Conservation (phyloP, 2,888 invertebrate species). For the Lysandra bellargus region DNA sequence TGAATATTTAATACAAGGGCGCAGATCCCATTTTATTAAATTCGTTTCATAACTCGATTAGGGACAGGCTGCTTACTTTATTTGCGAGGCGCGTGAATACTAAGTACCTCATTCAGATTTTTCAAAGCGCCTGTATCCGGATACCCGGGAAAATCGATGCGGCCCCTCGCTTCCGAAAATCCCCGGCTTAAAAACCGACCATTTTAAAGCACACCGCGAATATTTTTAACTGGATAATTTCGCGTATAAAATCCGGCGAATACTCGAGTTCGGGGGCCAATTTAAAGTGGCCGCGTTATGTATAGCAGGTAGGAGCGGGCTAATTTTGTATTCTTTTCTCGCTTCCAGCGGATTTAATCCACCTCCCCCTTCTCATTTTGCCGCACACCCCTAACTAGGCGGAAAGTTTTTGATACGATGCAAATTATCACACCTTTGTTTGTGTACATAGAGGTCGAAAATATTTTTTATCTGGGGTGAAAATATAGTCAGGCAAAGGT, state of each 20-base stretch:
- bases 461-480: constrained; percentile 11
- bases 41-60: constrained; percentile 31
- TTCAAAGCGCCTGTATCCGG: constrained; percentile 69
- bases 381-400: constrained; percentile 66
- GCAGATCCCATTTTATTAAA: constrained; percentile 30
- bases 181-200: constrained; percentile 63
- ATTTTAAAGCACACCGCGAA: constrained; percentile 51
- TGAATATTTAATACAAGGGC: constrained; percentile 30
- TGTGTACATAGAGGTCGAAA: not conserved
- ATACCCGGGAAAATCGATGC: constrained; percentile 69
- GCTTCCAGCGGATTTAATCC: constrained; percentile 77
- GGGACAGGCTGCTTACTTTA: constrained; percentile 31
- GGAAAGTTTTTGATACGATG: constrained; percentile 69
- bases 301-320: constrained; percentile 76
- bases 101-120: constrained; percentile 75
- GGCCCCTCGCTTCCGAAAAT: constrained; percentile 74
- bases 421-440: constrained; percentile 39
- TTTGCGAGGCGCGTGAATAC: constrained; percentile 61
- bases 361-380: constrained; percentile 56
- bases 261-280: constrained; percentile 43
- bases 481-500: not conserved
- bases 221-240: constrained; percentile 46
- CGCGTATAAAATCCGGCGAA: constrained; percentile 39
- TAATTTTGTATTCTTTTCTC: constrained; percentile 81
- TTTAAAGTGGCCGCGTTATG: constrained; percentile 65